phyloP scores from a whole-genome alignment of 2,888 invertebrate genomes.

The Dynastes grantii region DNA sequence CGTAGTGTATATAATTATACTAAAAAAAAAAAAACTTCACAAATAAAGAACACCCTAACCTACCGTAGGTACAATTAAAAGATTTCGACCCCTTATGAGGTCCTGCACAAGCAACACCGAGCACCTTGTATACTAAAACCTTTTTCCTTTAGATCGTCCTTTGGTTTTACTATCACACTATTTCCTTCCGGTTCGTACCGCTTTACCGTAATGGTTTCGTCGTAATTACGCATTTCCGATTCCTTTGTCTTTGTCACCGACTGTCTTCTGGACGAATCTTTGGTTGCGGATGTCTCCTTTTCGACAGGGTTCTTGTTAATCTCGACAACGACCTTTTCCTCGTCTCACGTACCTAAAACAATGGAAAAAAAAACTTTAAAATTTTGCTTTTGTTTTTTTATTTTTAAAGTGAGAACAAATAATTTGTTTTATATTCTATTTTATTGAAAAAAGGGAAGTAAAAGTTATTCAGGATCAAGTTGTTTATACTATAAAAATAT shows the following conservation, averaged over 20 bases:
- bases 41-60: too few relatives aligned
- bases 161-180: slow-evolving; percentile 44
- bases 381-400: too few relatives aligned
- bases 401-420: too few relatives aligned
- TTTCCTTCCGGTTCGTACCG: slow-evolving; percentile 56
- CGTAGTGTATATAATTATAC: too few relatives aligned
- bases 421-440: too few relatives aligned
- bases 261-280: slow-evolving; percentile 42
- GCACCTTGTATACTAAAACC: slow-evolving; percentile 73
- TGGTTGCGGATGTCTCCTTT: slow-evolving; percentile 18
- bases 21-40: too few relatives aligned
- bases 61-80: slow-evolving; percentile 9
- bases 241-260: slow-evolving; percentile 44
- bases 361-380: too few relatives aligned
- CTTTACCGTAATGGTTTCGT: slow-evolving; percentile 64
- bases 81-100: slow-evolving; percentile 63
- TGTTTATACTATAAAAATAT: too few relatives aligned
- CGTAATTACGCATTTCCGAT: slow-evolving; percentile 57
- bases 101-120: slow-evolving; percentile 72
- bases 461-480: too few relatives aligned
- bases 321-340: slow-evolving; percentile 67
- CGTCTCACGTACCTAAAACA: slow-evolving; percentile 66
- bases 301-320: slow-evolving; percentile 62
- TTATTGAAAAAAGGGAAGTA: too few relatives aligned
- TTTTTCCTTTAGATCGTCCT: slow-evolving; percentile 65